These are phyloP conservation scores for Brenthis ino DNA, from an alignment of 2,888 invertebrate genomes.

Conservation along the genomic window DNA sequence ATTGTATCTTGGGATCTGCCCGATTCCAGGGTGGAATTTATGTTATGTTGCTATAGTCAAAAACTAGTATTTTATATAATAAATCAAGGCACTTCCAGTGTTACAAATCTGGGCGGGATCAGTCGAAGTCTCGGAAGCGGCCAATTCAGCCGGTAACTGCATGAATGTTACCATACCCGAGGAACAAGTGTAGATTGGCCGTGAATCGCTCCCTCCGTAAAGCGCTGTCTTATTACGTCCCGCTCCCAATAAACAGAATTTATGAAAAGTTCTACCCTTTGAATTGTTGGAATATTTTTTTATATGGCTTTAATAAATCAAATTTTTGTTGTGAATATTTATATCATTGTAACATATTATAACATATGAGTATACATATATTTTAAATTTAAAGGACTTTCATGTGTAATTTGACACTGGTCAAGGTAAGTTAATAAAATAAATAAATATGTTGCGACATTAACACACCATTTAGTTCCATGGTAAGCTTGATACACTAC, in stretches of 20 bases:
- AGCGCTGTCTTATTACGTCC: conserved; percentile 68
- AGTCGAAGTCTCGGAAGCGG: conserved; percentile 58
- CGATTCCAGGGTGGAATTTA: no score
- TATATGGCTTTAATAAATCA: conserved; percentile 2
- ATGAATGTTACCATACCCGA: conserved; percentile 73
- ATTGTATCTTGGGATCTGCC: no score
- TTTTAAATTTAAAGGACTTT: no score
- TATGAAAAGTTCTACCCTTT: conserved; percentile 46
- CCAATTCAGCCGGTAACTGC: conserved; percentile 76
- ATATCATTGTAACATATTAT: not conserved
- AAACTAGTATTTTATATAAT: not conserved
- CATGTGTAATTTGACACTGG: no score
- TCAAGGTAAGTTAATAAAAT: no score
- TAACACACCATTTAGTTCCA: no score
- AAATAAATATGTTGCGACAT: no score
- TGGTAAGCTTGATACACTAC: no score
- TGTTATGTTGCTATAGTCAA: no score
- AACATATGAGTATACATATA: no score
- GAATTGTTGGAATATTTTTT: conserved; percentile 16
- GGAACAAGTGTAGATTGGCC: conserved; percentile 77
- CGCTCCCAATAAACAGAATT: conserved; percentile 55
- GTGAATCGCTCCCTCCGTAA: conserved; percentile 67
- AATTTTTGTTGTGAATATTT: not conserved
- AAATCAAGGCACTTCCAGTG: conserved; percentile 27
- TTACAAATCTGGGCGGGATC: conserved; percentile 9